phyloP scores from a whole-genome alignment of 2,888 invertebrate genomes.

The Ochropacha duplaris region DNA sequence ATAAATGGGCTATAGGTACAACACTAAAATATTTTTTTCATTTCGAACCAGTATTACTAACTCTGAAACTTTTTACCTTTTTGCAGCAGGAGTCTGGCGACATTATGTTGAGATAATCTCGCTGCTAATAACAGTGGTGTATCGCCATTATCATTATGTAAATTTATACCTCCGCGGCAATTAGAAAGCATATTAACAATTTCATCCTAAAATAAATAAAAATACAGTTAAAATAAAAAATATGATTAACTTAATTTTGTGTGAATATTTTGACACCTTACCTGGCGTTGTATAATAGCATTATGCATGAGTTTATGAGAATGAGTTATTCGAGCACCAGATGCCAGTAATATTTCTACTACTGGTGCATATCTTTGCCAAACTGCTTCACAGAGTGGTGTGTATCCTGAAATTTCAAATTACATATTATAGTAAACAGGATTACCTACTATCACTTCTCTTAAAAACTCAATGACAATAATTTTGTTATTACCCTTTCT shows the following conservation, averaged over 20 bases:
- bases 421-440: too few species aligned
- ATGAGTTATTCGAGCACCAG: constrained; percentile 87
- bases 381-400: constrained; percentile 88
- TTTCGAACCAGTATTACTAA: too few species aligned
- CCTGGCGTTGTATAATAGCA: constrained; percentile 85
- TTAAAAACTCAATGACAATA: too few species aligned
- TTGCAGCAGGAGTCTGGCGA: constrained; percentile 78
- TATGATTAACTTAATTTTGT: not conserved
- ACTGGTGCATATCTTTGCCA: constrained; percentile 84
- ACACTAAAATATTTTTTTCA: too few species aligned
- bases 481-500: too few species aligned
- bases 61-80: constrained; percentile 69
- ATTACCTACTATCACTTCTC: too few species aligned
- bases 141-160: constrained; percentile 85
- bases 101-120: constrained; percentile 68
- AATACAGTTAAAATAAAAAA: too few species aligned
- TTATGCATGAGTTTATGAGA: constrained; percentile 87
- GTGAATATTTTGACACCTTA: constrained; percentile 16
- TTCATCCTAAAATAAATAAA: constrained; percentile 57
- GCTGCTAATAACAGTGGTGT: constrained; percentile 86
- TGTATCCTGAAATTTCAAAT: constrained; percentile 77
- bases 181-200: constrained; percentile 81
- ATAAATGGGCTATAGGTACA: too few species aligned
- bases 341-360: constrained; percentile 82
- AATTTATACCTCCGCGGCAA: constrained; percentile 83